Percentiles rank a stretch among this genome's conserved stretches.
Conservation (phyloP, 2,888 invertebrate genomes). For the Gymnocheta viridis region DNA sequence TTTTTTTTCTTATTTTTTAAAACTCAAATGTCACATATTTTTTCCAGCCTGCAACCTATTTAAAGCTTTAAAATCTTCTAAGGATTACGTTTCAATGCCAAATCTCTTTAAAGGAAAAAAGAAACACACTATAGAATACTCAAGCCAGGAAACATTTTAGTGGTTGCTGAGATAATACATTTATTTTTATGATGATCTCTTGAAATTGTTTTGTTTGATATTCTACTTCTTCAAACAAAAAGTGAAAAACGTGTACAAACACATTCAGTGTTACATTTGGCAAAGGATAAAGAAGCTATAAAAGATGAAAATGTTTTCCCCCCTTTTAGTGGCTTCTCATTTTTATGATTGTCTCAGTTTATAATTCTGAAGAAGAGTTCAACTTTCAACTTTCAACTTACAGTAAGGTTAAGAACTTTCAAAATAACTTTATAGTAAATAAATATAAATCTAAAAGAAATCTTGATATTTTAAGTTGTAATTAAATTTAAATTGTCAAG, state of each 20-base stretch:
- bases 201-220: constrained; percentile 29
- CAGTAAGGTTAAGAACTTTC: not conserved
- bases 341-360: constrained; percentile 2
- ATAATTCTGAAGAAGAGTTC: not conserved
- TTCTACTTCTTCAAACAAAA: not conserved
- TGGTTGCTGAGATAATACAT: constrained; percentile 52
- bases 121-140: not conserved
- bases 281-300: constrained; percentile 28
- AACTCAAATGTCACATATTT: too few relatives aligned
- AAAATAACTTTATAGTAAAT: constrained; percentile 10
- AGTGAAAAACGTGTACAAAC: constrained; percentile 43
- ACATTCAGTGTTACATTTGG: constrained; percentile 27
- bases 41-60: not conserved
- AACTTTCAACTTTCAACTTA: not conserved
- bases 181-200: constrained; percentile 62
- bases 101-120: not conserved
- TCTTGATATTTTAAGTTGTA: not conserved
- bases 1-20: too few relatives aligned
- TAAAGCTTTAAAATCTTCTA: not conserved
- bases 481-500: not conserved
- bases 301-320: not conserved
- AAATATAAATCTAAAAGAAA: not conserved
- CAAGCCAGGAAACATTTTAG: constrained; percentile 28
- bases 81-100: not conserved
- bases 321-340: not conserved